A percentile compares a stretch with the other conserved stretches of the same genome.
phyloP scores from a whole-genome alignment of 2,888 invertebrate species.

The Pristionchus arcanus region DNA sequence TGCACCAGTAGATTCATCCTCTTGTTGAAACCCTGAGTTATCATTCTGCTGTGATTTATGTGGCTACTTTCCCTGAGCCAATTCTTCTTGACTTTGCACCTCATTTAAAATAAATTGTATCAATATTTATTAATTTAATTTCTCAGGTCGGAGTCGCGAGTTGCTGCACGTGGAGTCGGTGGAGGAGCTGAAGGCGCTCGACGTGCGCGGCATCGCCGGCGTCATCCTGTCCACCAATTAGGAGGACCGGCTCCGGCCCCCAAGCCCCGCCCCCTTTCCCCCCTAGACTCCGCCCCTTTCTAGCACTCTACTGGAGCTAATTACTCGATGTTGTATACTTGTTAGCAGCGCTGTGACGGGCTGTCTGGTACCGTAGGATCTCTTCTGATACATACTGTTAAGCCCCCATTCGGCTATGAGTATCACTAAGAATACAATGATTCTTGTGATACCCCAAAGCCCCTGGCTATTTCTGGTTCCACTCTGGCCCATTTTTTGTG shows the following conservation, averaged over 20 bases:
- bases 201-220: conserved; percentile 48
- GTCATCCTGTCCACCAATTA: not conserved
- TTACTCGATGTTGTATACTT: not conserved
- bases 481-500: not conserved
- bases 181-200: conserved; percentile 7
- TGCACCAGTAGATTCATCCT: not conserved
- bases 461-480: not conserved
- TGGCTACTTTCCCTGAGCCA: not conserved
- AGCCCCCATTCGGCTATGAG: no score
- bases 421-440: no score
- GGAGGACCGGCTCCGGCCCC: not conserved
- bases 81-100: no score
- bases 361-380: no score
- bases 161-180: conserved; percentile 43
- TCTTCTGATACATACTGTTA: no score
- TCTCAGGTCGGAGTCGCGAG: conserved; percentile 30
- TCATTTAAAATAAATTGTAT: not conserved
- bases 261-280: not conserved
- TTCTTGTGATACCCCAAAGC: no score
- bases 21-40: not conserved
- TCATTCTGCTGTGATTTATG: not conserved
- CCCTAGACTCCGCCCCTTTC: not conserved
- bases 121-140: not conserved
- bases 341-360: not conserved
- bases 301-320: not conserved